Base-by-base conservation (phyloP, 2,113 vertebrate species). In the Phaethornis superciliosus region DNA sequence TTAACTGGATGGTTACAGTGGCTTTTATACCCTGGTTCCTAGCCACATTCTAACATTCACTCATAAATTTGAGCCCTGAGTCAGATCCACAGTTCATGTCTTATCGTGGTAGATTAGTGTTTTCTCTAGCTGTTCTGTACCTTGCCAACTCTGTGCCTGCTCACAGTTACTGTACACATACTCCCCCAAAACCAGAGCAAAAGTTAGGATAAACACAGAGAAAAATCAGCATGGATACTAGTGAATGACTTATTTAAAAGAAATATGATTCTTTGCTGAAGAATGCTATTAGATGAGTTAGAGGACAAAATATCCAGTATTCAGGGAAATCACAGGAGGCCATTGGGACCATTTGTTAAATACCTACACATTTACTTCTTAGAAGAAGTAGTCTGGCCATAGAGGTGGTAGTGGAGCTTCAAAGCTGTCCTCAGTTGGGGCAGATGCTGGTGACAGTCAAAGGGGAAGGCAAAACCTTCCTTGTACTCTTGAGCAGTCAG, bases 31-130 rank as follows among this genome's bases (percentile, higher is more conserved):
- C 56, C 64, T 9, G 24, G 49, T 78, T 96, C 44, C 77, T 91
- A 89, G 68, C 87, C 95, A 88, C 82, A 93, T 82, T 92, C 51
- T 78, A 67, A 71, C 55, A 76, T 89, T 83, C 68, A 93, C 76
- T 93, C 71, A 60, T 49, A 85, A 70, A 68, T 71, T 85, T 93
- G 87, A 47, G 78, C 88, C 85, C 87, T 91, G 76, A 92, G 55
- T 94, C 87, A 95, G 91, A 96, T 63, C 75, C 90, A 82, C 22
- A 77, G 88, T 62, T 93, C 68, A 21, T 81, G 52, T 49, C 76
- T 90, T 94, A 85, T 80, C 24, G 0, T 81, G 74, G 32, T 33
- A 69, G 32, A 76, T 35, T 27, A 64, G 63, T 82, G 51, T 76
- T 95, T 89, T 60, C 40, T 78, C 52, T 88, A 42, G 67, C 55